A percentile compares a stretch with the other conserved stretches of the same genome.
Evolutionary conservation across 1,140 invertebrate species (phyloP).

Genomic region (Phortica variegata): DNA sequence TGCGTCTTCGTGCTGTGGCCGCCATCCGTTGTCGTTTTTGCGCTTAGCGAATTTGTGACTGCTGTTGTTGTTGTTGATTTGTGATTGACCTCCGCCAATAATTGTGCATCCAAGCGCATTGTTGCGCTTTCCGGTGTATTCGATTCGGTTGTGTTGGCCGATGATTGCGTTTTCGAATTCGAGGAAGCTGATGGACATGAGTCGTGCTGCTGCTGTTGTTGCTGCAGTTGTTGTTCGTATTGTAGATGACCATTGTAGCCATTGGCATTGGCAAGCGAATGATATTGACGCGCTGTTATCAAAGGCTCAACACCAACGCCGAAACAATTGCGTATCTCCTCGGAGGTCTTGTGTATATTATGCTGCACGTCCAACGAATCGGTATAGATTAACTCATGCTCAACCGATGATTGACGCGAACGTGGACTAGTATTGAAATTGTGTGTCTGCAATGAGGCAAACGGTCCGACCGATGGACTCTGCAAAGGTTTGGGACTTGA

Average conservation of each 20-base stretch:
- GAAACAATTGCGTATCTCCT: conserved; percentile 83
- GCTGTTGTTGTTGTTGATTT: conserved; percentile 4
- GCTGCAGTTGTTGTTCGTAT: conserved; percentile 29
- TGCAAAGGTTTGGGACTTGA: conserved; percentile 54
- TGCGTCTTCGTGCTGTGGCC: not conserved
- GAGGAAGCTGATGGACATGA: conserved; percentile 46
- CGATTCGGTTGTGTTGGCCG: conserved; percentile 56
- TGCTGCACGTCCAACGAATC: conserved; percentile 83
- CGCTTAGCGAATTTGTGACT: not conserved
- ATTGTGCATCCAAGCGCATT: conserved; percentile 42
- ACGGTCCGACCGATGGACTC: conserved; percentile 49
- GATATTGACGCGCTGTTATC: conserved; percentile 68
- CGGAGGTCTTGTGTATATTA: conserved; percentile 85
- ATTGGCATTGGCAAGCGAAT: conserved; percentile 61
- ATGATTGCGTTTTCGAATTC: conserved; percentile 56
- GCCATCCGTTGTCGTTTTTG: conserved; percentile 2
- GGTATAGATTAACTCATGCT: conserved; percentile 69
- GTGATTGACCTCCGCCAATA: conserved; percentile 19
- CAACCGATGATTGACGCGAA: conserved; percentile 53
- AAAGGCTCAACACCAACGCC: conserved; percentile 59
- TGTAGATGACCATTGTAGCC: conserved; percentile 61
- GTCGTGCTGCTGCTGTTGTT: conserved; percentile 35
- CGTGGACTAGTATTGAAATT: conserved; percentile 55
- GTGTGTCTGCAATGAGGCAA: conserved; percentile 45
- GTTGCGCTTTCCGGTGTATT: conserved; percentile 56